Percentiles rank a stretch among this genome's conserved stretches.
phyloP scores from a whole-genome alignment of 2,888 invertebrate genomes.

The Crossocerus cetratus region DNA sequence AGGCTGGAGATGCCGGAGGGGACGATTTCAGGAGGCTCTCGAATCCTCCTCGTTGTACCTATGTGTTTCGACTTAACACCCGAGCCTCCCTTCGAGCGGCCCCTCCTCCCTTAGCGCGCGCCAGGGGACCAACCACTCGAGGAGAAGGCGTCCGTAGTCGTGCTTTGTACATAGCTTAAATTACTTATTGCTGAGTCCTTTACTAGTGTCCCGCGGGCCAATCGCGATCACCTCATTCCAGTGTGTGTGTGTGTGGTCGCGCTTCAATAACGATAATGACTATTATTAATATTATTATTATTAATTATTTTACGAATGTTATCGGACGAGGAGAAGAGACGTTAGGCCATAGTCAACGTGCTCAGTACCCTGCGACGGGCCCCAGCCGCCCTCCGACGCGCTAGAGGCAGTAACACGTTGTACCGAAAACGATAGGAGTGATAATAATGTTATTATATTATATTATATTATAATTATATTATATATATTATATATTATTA shows the following conservation, averaged over 20 bases:
- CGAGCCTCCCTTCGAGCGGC: constrained; percentile 31
- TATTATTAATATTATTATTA: constrained; percentile 69
- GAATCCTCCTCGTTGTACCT: too few relatives aligned
- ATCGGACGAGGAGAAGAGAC: constrained; percentile 47
- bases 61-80: constrained; percentile 15
- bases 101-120: constrained; percentile 1
- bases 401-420: constrained; percentile 63
- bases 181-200: constrained; percentile 56
- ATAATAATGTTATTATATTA: constrained; percentile 71
- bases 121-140: constrained; percentile 5
- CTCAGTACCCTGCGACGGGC: constrained; percentile 51
- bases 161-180: constrained; percentile 74
- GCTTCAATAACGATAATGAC: constrained; percentile 48
- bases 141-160: constrained; percentile 71
- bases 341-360: constrained; percentile 57
- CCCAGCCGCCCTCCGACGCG: constrained; percentile 28
- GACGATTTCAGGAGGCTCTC: constrained; percentile 17
- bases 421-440: constrained; percentile 72
- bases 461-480: constrained; percentile 53
- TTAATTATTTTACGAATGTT: constrained; percentile 63
- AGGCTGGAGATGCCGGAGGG: constrained; percentile 10
- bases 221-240: constrained; percentile 43
- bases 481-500: constrained; percentile 31
- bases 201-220: constrained; percentile 53
- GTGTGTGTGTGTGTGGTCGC: too few relatives aligned